Percentiles rank a stretch among this genome's conserved stretches.
These are phyloP conservation scores for Luperina nickerlii DNA, from an alignment of 2,888 invertebrate species.

Conservation along the genomic window DNA sequence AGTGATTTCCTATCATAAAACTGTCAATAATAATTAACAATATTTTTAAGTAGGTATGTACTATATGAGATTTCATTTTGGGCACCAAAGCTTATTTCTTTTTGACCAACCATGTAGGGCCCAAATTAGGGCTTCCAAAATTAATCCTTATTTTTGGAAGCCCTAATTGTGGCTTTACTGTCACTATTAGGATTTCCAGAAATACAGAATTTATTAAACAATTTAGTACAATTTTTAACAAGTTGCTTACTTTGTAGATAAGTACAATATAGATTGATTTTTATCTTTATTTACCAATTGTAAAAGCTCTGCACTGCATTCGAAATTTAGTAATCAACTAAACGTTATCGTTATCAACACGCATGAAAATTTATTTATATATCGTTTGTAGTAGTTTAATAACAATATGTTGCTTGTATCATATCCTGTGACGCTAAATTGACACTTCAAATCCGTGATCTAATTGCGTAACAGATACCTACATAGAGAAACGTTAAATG, in stretches of 20 bases:
- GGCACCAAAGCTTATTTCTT: background rate
- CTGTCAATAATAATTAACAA: background rate
- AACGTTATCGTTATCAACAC: constrained; percentile 66
- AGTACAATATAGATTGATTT: constrained; percentile 32
- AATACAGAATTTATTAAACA: constrained; percentile 1
- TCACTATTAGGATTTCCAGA: background rate
- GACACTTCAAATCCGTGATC: constrained; percentile 74
- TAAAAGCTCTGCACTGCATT: constrained; percentile 35
- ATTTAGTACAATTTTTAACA: constrained; percentile 15
- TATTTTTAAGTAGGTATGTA: background rate
- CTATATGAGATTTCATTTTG: background rate
- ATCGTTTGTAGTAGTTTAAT: constrained; percentile 50
- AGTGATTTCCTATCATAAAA: background rate
- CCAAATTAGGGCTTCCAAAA: background rate
- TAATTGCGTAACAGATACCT: constrained; percentile 67
- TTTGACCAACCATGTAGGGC: too few relatives aligned
- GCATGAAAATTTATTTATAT: constrained; percentile 61
- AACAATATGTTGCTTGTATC: constrained; percentile 48
- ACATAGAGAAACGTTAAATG: constrained; percentile 58
- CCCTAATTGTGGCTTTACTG: background rate
- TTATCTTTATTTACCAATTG: constrained; percentile 45
- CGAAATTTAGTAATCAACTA: constrained; percentile 52
- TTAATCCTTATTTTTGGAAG: background rate
- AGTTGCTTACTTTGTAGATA: constrained; percentile 12
- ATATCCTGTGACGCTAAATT: constrained; percentile 74